Conservation (phyloP, 2,113 vertebrate species). For the Chloropsis hardwickii region DNA sequence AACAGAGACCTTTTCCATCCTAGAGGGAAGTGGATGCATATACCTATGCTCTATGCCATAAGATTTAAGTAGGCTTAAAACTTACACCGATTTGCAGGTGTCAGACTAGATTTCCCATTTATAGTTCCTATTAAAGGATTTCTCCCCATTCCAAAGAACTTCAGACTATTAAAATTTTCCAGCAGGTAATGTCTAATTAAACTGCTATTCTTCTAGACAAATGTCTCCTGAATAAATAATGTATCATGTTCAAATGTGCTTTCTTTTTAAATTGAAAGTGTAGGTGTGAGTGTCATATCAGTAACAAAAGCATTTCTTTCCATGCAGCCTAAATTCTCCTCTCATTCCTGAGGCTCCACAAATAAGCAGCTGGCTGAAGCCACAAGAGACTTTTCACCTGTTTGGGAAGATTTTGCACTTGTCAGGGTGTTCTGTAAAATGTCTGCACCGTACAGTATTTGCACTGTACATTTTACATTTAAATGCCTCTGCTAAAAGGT, state of each 20-base stretch:
- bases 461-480: not conserved
- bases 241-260: not conserved
- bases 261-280: not conserved
- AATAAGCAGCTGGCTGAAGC: not conserved
- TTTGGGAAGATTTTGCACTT: not conserved
- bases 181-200: not conserved
- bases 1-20: not conserved
- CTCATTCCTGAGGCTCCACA: not conserved
- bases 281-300: not conserved
- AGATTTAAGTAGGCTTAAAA: not conserved
- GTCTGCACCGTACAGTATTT: not conserved
- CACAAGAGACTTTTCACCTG: not conserved
- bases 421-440: not conserved
- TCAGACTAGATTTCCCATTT: not conserved
- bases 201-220: not conserved
- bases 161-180: not conserved
- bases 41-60: not conserved
- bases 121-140: not conserved
- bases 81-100: not conserved
- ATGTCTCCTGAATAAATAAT: not conserved
- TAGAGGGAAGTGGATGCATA: not conserved
- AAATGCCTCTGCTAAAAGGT: conserved; percentile 35
- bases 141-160: not conserved
- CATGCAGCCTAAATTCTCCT: not conserved
- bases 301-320: not conserved